Evolutionary conservation across 2,797 vertebrate species (phyloP), one percentile per base, ranked within the genome.

Genomic region (Onychomys torridus): DNA sequence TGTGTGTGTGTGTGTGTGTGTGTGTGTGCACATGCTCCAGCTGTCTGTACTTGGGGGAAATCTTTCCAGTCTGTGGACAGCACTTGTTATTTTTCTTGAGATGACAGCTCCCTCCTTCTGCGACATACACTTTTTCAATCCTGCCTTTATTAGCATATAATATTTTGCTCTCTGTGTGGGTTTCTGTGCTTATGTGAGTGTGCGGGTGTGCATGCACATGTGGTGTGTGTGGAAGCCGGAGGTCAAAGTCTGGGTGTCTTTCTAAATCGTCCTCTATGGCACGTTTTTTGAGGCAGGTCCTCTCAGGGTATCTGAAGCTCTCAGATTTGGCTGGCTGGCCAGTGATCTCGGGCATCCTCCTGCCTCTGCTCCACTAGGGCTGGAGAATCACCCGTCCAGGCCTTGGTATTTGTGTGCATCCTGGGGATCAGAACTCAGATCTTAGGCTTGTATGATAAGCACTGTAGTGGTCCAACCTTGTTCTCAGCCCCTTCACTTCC

Each of bases 91-190:
- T 90, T 83, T 79, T 92, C 65, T 69, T 59, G 43, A 63, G 78
- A 65, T 82, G 73, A 90, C 78, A 75, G 71, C 34, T 88, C 23
- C 34, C 76, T 71, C 49, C 29, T 92, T 83, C n/a, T 84, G 37
- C 59, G 90, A 76, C 89, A 85, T 81, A 89, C 27, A 75, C 37
- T 29, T 94, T 85, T 96, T 63, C 71, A 83, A 88, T 67, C 55
- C 40, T 82, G 63, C 23, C 75, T 87, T 90, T 52, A 40, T 61
- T 59, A 90, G 76, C 21, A 25, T 12, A 27, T 3, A 32, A 12
- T 32, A 32, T 84, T 61, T 37, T 46, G 69, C 14, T 59, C 14
- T 59, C 37, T 32, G 3, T n/a, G 29, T 29, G 49, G 46, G 37
- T 25, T 75, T 61, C 55, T 61, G 55, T 61, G 55, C 12, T 43